These are phyloP conservation scores for Ferrisia virgata DNA, from an alignment of 2,888 invertebrate species.

Conservation along the genomic window DNA sequence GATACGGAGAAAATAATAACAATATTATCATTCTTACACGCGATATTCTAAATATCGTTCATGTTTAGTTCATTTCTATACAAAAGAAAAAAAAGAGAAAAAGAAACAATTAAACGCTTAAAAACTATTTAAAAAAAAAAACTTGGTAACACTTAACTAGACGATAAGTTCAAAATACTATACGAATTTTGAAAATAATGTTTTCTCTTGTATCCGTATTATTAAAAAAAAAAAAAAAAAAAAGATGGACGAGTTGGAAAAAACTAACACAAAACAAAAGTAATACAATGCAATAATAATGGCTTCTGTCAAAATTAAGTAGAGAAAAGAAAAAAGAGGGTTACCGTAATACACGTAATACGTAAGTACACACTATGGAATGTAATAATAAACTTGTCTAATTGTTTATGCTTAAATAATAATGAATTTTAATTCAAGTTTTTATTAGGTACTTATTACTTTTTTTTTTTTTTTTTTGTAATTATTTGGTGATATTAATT, in stretches of 20 bases:
- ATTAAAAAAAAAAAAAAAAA: neutral
- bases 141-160: slow-evolving; percentile 18
- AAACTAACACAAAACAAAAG: neutral
- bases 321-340: neutral
- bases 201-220: no score
- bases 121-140: no score
- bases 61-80: neutral
- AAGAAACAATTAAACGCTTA: neutral
- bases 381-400: neutral
- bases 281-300: no score
- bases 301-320: neutral
- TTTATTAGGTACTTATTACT: no score
- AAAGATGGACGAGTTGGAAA: neutral
- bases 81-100: neutral
- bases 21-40: neutral
- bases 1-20: neutral
- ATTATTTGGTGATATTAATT: no score
- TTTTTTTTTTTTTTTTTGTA: no score
- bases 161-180: neutral
- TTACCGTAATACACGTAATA: neutral
- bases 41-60: neutral
- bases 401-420: neutral
- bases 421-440: no score
- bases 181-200: neutral
- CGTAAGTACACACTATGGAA: neutral